Conservation (phyloP, 2,113 vertebrate genomes). For the Saguinus imperator region DNA sequence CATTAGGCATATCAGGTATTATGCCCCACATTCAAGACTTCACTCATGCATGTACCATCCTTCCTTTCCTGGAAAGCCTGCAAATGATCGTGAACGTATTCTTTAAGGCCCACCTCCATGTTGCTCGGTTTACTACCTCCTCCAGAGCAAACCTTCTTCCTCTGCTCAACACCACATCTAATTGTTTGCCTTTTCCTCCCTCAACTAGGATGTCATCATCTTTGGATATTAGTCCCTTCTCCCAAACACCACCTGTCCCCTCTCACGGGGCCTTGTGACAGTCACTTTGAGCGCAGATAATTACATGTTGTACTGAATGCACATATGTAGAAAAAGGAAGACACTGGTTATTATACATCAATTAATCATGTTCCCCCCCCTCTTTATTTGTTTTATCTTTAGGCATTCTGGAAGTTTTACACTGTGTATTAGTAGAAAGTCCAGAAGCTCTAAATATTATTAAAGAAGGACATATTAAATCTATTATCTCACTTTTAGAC, state of each 20-base stretch:
- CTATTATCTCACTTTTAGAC: constrained; percentile 96
- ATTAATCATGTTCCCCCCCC: fast-evolving
- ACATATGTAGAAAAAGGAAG: background rate
- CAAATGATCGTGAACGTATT: background rate
- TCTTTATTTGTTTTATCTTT: background rate
- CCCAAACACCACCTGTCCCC: background rate
- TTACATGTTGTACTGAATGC: background rate
- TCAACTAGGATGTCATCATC: background rate
- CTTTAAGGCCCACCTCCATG: fast-evolving
- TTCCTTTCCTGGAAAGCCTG: background rate
- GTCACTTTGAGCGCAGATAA: background rate
- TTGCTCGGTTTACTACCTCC: background rate
- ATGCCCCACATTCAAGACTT: background rate
- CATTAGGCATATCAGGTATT: background rate
- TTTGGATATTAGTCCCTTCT: background rate
- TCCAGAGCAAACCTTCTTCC: no score
- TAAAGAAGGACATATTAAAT: constrained; percentile 98
- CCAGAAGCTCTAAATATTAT: constrained; percentile 98
- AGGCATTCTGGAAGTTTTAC: constrained; percentile 98
- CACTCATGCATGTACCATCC: fast-evolving
- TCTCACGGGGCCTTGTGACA: background rate
- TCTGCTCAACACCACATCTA: background rate
- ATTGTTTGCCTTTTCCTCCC: background rate
- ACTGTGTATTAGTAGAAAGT: constrained; percentile 97
- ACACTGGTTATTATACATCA: fast-evolving